Percentiles rank a stretch among this genome's conserved stretches.
These are phyloP conservation scores for Formicarius rufipectus DNA, from an alignment of 2,113 vertebrate genomes.

Conservation along the genomic window DNA sequence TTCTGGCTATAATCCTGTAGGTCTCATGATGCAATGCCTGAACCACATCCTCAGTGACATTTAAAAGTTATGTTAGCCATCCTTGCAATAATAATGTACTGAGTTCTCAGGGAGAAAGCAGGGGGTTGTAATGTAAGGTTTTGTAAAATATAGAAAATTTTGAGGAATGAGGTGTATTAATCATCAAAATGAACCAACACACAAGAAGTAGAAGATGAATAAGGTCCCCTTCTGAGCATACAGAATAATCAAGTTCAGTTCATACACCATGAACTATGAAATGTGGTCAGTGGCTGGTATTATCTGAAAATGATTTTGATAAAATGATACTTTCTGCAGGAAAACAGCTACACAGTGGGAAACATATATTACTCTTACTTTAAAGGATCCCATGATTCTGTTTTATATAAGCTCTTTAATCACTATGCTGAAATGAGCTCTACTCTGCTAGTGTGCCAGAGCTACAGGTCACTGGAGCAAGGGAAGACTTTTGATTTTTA, in stretches of 20 bases:
- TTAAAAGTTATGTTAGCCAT: neutral
- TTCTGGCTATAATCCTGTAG: neutral
- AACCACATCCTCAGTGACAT: neutral
- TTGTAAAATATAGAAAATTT: neutral
- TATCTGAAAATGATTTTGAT: slow-evolving; percentile 12
- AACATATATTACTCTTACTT: neutral
- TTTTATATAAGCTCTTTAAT: neutral
- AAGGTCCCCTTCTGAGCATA: neutral
- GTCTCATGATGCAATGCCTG: neutral
- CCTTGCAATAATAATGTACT: neutral
- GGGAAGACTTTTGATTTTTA: neutral
- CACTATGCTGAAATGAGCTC: neutral
- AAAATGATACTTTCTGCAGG: neutral
- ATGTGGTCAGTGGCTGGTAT: neutral
- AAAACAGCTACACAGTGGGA: neutral
- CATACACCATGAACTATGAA: neutral
- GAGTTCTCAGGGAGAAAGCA: neutral
- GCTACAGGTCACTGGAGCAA: neutral
- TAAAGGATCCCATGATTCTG: neutral
- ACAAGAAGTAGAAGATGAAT: neutral
- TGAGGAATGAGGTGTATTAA: neutral
- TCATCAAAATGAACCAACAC: neutral
- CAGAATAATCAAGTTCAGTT: neutral
- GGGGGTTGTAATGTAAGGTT: neutral
- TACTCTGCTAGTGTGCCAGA: neutral